Evolutionary conservation across 2,888 invertebrate species (phyloP), one percentile per base, ranked within the genome.

Genomic region (Drosophila ezoana): DNA sequence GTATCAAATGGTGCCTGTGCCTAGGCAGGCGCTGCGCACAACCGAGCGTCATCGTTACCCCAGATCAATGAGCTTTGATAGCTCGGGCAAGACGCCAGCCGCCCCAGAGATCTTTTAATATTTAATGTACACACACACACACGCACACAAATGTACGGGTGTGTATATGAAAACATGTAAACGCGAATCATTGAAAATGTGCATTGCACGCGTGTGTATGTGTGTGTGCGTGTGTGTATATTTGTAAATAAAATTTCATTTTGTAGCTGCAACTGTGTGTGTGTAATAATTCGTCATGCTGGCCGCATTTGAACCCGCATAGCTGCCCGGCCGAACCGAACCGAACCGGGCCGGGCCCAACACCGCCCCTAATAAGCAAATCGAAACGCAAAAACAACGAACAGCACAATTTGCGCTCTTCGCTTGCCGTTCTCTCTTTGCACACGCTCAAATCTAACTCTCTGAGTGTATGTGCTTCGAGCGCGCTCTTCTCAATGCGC

Each of bases 281-380:
- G 83, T 81, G 79, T 83, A 87, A 84, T 84, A 84, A 84, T 84
- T 84, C 87, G 87, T 84, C 85, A 84, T 87, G 83, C 83, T 84
- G 87, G 85, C 82, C 87, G 83, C 87, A 72, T 86, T 82, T 83
- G 82, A 83, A 84, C 82, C 82, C 82, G 82, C 87, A 82, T 82
- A 83, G 79, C 76, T 72, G 75, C 54, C 70, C 56, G 76, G 67
- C 71, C 68, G 76, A 61, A 59, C 70, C 75, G 38, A 59, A 53
- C 49, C 70, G 56, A 53, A 52, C 67, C 40, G 51, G 65, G 73
- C 75, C 71, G 61, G 68, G 79, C 79, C 77, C 79, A 80, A 76
- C 70, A 72, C 81, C 86, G 81, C 81, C 86, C 81, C 83, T 81
- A 82, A 81, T 75, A 79, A 79, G 82, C 85, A 75, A 84, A 53